Base-by-base conservation (phyloP, 1,140 invertebrate genomes). In the Drosophila ironensis region DNA sequence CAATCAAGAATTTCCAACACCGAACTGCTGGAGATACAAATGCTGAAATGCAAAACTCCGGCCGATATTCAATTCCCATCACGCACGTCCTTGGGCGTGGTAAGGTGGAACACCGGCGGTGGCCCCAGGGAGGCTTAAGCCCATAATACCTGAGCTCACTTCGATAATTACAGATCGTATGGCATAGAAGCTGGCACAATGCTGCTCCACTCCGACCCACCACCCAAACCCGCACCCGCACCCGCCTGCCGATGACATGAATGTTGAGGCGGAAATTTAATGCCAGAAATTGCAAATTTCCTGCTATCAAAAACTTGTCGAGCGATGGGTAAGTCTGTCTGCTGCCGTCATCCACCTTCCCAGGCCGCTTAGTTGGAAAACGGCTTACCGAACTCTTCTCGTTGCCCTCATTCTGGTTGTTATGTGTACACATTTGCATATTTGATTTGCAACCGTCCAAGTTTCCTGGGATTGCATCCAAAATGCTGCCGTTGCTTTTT, bases 281-380 rank as follows among this genome's bases (percentile, higher is more conserved):
- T 82, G 68, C 72, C 77, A 82, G 78, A 82, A 81, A 81, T 81
- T 82, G 77, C 77, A 77, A 81, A 81, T 81, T 82, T 81, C 77
- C 77, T 82, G 77, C 40, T 82, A 81, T 81, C 77, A 81, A 59
- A 80, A 76, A 72, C 67, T 76, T 66, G 64, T 72, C 47, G 47
- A 68, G 61, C 19, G 38, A 16, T 25, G 20, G 42, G 25, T 28
- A 40, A 47, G 56, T 12, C 14, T 33, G 11, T 33, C 3, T 12
- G 11, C 6, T 33, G 2, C 5, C 28, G n/a, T 37, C 9, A 3
- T 14, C 11, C 11, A 28, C 42, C 60, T 9, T 14, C 41, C 20
- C 35, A 35, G 16, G 16, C 17, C 28, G 9, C 14, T 11, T 7
- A 17, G 56, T 41, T 19, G 54, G 46, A 67, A 25, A 42, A 37